Percentiles rank a stretch among this genome's conserved stretches.
Evolutionary conservation across 2,888 invertebrate species (phyloP).

Genomic region (Cordilura impudica): DNA sequence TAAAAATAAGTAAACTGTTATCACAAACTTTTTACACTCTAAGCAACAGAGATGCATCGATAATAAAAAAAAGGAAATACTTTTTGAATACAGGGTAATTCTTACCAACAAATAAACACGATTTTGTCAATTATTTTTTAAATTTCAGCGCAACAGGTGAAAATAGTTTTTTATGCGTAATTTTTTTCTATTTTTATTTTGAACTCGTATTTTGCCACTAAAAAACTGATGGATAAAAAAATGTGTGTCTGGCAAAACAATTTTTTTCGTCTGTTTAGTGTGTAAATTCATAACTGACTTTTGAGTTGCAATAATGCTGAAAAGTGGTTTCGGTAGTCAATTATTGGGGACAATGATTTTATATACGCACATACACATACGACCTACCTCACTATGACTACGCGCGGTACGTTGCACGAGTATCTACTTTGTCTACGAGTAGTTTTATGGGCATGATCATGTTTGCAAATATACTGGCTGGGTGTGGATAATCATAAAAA

Average conservation of each 20-base stretch:
- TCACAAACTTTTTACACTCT: too few species aligned
- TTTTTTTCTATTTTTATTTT: too few species aligned
- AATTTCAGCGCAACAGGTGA: slow-evolving; percentile 46
- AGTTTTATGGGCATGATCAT: slow-evolving; percentile 9
- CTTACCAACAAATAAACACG: too few species aligned
- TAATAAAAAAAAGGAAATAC: too few species aligned
- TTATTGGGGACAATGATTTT: slow-evolving; percentile 43
- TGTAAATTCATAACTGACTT: slow-evolving; percentile 22
- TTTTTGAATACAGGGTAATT: too few species aligned
- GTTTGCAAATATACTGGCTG: not conserved
- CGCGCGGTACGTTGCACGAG: not conserved
- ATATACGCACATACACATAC: not conserved
- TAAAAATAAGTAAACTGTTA: too few species aligned
- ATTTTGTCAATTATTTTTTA: too few species aligned
- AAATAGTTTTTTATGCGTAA: slow-evolving; percentile 31
- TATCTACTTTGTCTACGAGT: too few species aligned
- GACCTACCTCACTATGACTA: not conserved
- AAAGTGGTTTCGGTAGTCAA: slow-evolving; percentile 46
- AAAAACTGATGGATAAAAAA: not conserved
- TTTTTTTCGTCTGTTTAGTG: slow-evolving; percentile 8
- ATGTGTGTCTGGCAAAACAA: not conserved
- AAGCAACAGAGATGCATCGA: too few species aligned
- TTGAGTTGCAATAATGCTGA: slow-evolving; percentile 18
- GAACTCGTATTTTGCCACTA: not conserved
- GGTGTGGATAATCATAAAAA: not conserved